phyloP scores from a whole-genome alignment of 2,888 invertebrate species.

The Caenorhabditis japonica region DNA sequence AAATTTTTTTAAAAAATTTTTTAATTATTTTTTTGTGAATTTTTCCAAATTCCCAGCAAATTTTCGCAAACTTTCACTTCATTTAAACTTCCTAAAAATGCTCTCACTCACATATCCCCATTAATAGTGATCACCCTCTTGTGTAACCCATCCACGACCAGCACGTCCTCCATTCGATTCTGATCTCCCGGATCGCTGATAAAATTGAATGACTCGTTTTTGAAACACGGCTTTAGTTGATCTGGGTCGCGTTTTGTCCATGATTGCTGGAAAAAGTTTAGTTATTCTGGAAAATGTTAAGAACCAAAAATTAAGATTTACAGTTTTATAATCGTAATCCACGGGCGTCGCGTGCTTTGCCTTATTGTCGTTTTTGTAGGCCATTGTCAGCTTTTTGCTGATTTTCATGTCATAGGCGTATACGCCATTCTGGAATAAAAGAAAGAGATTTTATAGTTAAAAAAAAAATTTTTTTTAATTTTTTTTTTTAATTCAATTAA shows the following conservation, averaged over 20 bases:
- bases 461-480: too few species aligned
- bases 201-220: constrained; percentile 37
- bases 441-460: too few species aligned
- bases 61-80: too few species aligned
- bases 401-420: constrained; percentile 67
- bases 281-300: too few species aligned
- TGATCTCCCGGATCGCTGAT: constrained; percentile 34
- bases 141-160: constrained; percentile 66
- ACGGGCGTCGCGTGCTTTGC: constrained; percentile 57
- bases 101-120: constrained; percentile 63
- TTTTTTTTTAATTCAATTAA: too few species aligned
- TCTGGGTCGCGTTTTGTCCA: constrained; percentile 61
- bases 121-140: constrained; percentile 66
- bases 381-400: constrained; percentile 65
- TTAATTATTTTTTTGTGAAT: too few species aligned
- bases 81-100: too few species aligned
- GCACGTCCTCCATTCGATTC: constrained; percentile 54
- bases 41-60: too few species aligned
- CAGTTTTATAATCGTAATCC: constrained; percentile 65
- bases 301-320: too few species aligned
- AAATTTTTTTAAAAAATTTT: too few species aligned
- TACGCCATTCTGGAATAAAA: constrained; percentile 56
- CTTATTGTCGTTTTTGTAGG: constrained; percentile 49
- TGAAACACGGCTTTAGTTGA: constrained; percentile 57
- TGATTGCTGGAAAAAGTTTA: constrained; percentile 42